Evolutionary conservation across 2,113 vertebrate species (phyloP), one percentile per base, ranked within the genome.

Genomic region (Ancistrus triradiatus): DNA sequence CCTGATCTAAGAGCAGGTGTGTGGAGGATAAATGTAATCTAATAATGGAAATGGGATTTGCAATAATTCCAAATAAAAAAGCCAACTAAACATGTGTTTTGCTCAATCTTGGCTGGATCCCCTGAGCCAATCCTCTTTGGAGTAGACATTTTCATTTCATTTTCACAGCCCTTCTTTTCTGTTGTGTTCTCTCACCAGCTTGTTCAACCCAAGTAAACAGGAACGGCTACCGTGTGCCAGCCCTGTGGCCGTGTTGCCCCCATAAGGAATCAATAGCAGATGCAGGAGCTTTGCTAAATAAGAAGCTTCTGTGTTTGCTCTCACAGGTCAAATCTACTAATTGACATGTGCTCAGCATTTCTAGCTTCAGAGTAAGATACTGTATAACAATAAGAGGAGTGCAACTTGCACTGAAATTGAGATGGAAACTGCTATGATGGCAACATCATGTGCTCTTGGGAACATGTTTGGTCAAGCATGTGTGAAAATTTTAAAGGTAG

Each of bases 21-120:
- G 49, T 22, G 15, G 42, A 57, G 63, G 68, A 74, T 74, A 53
- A 63, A 67, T 58, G 37, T 66, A 52, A 73, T 68, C 70, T 74
- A 70, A 70, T 70, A 69, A 74, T 22, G 48, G 57, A 35, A 62
- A 50, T 19, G 43, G 58, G 50, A 53, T 73, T 69, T 59, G 38
- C 49, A 46, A 6, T 63, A 25, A 67, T 63, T 74, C 63, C 61
- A 51, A 52, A 74, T 63, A 27, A n/a, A 64, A 66, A 70, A 52
- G 33, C 63, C 50, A 46, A 63, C 57, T 52, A 66, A 72, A 63
- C 24, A 10, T 49, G 7, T 25, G 17, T 33, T 61, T 50, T 66
- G 21, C 21, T 58, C 50, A 63, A 42, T 56, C 18, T 40, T 44
- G 47, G 24, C 28, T 27, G 37, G 4, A 37, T 63, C 50, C 44